Base-by-base conservation (phyloP, 64 coral and sea anemone genomes). In the Hydrozoanthus tunicans region DNA sequence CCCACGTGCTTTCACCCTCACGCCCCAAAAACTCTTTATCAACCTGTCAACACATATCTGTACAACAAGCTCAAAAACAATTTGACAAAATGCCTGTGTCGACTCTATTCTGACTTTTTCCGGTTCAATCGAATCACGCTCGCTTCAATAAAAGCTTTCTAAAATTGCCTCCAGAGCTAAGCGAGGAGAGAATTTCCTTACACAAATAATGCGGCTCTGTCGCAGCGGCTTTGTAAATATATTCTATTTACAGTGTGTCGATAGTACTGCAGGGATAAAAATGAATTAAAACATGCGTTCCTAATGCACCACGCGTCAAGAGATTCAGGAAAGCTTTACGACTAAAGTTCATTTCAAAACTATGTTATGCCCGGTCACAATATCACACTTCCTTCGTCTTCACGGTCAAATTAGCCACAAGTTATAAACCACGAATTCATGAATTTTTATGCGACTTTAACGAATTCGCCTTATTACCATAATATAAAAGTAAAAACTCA, bases 391-490 rank as follows among this genome's bases (percentile, higher is more conserved):
- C 23, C 15, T 20, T 85, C 52, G 64, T 58, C 69, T 60, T 88
- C 84, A 73, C 84, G 68, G 84, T 88, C 53, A 73, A 88, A 88
- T 88, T 74, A 58, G 68, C 68, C 83, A 73, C 69, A 73, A 74
- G 55, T 58, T 23, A 56, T 55, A 71, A 73, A 58, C 52, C 55
- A 73, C 69, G 54, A 74, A 88, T 74, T 88, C 69, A 88, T 88
- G 84, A 88, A 88, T 88, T 74, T 73, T 74, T 74, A 88, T 74
- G 69, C 25, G 13, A 59, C 55, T 59, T 15, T 60, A 74, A 88
- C 84, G 23, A 73, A 88, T 88, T 86, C 84, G 55, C 54, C 84
- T 73, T 88, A 88, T 88, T 88, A 88, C 67, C 84, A 88, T 88
- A 88, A 88, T 75, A 74, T 75, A 54, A 88, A 88, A 73, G 69